Evolutionary conservation across 2,888 invertebrate species (phyloP), one percentile per base, ranked within the genome.

Genomic region (Esperia sulphurella): DNA sequence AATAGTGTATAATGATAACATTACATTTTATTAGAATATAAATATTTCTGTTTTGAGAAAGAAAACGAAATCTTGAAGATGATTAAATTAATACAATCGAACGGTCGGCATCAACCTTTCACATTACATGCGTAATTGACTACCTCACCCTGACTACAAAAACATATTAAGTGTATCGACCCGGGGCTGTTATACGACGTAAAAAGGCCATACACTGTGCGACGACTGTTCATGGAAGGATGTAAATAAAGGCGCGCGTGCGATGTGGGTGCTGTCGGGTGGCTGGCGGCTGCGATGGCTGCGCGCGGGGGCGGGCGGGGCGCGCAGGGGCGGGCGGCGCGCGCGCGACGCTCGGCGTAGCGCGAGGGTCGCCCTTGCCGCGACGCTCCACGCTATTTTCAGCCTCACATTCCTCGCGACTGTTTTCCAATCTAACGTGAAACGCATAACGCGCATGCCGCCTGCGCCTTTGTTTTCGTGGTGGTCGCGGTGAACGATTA

Each of bases 401-500:
- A 82, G 84, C 83, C 75, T 79, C 83, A 75, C 87, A 88, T 89
- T 88, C 88, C 88, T 80, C 76, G 67, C 80, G 76, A 80, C 79
- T 87, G 87, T 84, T 87, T 88, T 89, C 82, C 86, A 86, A 86
- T 86, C 86, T 83, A 85, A 87, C 83, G 85, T 84, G 84, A 77
- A 87, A 83, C 84, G 76, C 75, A 82, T 77, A 81, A 77, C 84
- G 84, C 78, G 81, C 79, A 71, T 73, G 83, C 79, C 81, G 86
- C 76, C 71, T 72, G 75, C 69, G 77, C 69, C 81, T 85, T 84
- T 84, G 84, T 85, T 84, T 78, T 77, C 65, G 67, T 68, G 63
- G 61, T 62, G 63, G 55, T 52, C 65, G 65, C 67, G 59, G 61
- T 70, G 59, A 70, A 74, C 65, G 63, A 59, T 63, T 59, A 35